Evolutionary conservation across 1,140 invertebrate species (phyloP).

Genomic region (Planococcus citri): DNA sequence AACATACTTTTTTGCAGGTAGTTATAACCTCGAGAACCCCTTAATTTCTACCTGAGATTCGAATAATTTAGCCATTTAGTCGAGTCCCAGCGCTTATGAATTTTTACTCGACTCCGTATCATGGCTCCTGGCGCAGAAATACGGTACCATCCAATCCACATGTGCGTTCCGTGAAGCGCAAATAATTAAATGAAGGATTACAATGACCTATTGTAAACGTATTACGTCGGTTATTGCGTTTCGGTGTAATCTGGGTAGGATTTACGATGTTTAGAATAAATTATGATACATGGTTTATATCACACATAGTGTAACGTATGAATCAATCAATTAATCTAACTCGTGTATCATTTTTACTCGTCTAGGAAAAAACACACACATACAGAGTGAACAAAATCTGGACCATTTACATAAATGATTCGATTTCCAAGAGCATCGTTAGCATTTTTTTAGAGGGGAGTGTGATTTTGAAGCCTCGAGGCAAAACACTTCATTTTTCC

Average conservation of each 20-base stretch:
- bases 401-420: neutral
- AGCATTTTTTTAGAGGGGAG: neutral
- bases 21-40: too few relatives aligned
- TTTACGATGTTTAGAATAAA: neutral
- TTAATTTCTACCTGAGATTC: too few relatives aligned
- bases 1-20: too few relatives aligned
- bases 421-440: neutral
- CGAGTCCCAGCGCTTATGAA: too few relatives aligned
- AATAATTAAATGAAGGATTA: conserved; percentile 8
- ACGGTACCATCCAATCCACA: neutral
- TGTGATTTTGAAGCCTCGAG: neutral
- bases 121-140: too few relatives aligned
- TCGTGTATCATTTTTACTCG: neutral
- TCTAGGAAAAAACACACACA: neutral
- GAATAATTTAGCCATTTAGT: too few relatives aligned
- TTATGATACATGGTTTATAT: neutral
- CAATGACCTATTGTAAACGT: neutral
- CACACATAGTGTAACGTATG: neutral
- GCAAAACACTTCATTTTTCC: neutral
- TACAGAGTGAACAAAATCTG: too few relatives aligned
- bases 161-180: neutral
- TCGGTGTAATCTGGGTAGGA: neutral
- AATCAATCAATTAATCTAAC: neutral
- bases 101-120: too few relatives aligned
- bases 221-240: neutral